Base-by-base conservation (phyloP, 2,888 invertebrate genomes). In the Coecobrya sp. region DNA sequence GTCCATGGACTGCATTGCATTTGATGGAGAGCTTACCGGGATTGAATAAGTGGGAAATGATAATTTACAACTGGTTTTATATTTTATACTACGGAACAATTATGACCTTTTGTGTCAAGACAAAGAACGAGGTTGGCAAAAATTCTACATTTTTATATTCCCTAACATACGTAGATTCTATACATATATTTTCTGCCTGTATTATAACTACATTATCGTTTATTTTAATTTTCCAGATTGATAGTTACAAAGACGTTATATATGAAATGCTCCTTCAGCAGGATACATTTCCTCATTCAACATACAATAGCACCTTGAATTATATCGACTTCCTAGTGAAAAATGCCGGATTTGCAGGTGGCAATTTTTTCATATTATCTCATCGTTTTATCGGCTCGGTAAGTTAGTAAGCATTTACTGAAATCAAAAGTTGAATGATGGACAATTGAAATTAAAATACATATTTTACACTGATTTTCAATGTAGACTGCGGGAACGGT, bases 11-110 rank as follows among this genome's bases (percentile, higher is more conserved):
- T 4, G 79, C 88, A 5, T 7, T 81, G 8, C 79, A 88, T 68
- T 45, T 68, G 8, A 81, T 88, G 88, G 65, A 88, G 13, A 81
- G 81, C 22, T 42, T 88, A 1, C 88, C 88, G 16, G 88, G 88
- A 22, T 19, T 87, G 11, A 79, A 79, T 22, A 13, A 22, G 1
- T 79, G 27, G 79, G 30, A 27, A 3, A 30, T 16, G 7, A 49
- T 68, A 0, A 1, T 73, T 1, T 88, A 81, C 19, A 88, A 88
- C 49, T 49, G 45, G 22, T 81, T 59, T 52, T 88, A 65, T 30
- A 65, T 88, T 10, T 5, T 16, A 2, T 81, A 81, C 16, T 88
- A 88, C 55, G 81, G 36, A 1, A 45, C 65, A 3, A 81, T 88
- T 3, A 70, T 82, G 68, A 42, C 42, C 0, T 82, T 89, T 22